These are phyloP conservation scores for Salvelinus sp. DNA, from an alignment of 2,113 vertebrate genomes.

Conservation along the genomic window DNA sequence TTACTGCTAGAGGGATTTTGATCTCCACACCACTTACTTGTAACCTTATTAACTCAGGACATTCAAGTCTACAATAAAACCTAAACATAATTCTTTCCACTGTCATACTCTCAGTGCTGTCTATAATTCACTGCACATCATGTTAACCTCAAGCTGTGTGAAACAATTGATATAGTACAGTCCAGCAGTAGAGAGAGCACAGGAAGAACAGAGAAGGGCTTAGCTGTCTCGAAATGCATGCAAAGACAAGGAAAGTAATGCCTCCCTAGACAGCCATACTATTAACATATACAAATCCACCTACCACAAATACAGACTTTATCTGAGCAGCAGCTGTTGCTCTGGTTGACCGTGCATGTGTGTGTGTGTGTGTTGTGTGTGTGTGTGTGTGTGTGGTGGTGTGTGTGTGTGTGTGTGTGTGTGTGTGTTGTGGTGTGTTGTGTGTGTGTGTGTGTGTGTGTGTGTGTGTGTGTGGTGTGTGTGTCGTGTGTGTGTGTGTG, in stretches of 20 bases:
- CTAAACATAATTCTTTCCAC: not conserved
- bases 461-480: conserved; percentile 3
- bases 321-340: not conserved
- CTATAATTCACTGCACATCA: not conserved
- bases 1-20: too few species aligned
- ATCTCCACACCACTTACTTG: too few species aligned
- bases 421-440: conserved; percentile 7
- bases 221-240: not conserved
- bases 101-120: not conserved
- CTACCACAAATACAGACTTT: not conserved
- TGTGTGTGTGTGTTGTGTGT: conserved; percentile 9
- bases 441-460: conserved; percentile 4
- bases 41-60: not conserved
- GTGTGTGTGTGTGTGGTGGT: not conserved
- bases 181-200: not conserved
- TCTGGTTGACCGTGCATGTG: not conserved
- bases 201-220: not conserved
- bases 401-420: not conserved
- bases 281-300: not conserved
- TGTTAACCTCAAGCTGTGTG: not conserved
- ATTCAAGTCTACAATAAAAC: not conserved
- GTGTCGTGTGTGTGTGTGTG: not conserved
- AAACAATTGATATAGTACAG: not conserved
- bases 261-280: not conserved
- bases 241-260: not conserved